These are phyloP conservation scores for Dasypus novemcinctus DNA, from an alignment of 2,113 vertebrate species.

Conservation along the genomic window DNA sequence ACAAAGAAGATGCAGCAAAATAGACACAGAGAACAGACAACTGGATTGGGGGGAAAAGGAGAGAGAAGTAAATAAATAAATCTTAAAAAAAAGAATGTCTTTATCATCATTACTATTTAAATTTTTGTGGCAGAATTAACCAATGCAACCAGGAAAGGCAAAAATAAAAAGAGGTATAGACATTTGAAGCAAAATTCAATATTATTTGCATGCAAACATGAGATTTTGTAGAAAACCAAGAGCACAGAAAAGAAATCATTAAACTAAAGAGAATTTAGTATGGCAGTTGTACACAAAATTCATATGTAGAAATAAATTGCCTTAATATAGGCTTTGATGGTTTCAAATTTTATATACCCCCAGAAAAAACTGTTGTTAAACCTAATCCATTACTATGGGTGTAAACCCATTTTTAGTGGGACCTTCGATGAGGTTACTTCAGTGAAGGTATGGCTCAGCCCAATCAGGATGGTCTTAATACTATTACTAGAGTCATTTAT, in stretches of 20 bases:
- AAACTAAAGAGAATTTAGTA: neutral
- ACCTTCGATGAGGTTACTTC: no score
- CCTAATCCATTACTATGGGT: no score
- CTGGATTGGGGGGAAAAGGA: no score
- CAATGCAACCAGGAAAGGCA: neutral
- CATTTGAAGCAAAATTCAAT: neutral
- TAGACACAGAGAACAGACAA: no score
- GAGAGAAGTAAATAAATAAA: no score
- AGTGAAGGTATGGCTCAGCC: no score
- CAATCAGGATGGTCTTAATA: no score
- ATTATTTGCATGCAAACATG: neutral
- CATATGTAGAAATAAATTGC: neutral
- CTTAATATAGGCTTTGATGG: neutral
- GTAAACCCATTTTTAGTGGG: no score
- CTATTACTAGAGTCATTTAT: no score
- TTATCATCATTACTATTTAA: neutral
- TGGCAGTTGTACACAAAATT: neutral
- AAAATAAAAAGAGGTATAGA: neutral
- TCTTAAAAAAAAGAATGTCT: neutral
- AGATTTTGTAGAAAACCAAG: neutral
- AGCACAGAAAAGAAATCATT: neutral
- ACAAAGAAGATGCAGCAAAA: no score
- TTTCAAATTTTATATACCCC: no score
- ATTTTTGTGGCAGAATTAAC: neutral
- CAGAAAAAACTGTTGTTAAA: no score